Evolutionary conservation across 2,888 invertebrate species (phyloP), one percentile per base, ranked within the genome.

Genomic region (Lacanobia wlatinum): DNA sequence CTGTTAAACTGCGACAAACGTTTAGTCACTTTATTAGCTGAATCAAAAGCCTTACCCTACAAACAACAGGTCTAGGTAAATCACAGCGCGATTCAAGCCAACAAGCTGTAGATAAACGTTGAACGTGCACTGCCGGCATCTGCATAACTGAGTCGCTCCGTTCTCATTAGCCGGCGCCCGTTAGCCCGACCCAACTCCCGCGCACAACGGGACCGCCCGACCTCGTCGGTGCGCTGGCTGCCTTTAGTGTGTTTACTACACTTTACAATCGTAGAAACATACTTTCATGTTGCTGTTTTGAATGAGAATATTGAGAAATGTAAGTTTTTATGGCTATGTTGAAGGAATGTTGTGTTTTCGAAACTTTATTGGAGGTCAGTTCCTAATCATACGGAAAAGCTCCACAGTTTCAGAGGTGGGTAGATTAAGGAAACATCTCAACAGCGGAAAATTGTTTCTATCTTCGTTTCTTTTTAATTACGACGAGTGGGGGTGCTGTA

Each of bases 121-220:
- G 88, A 85, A 80, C 85, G 85, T 86, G 87, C 83, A 79, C 87
- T 87, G 86, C 85, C 85, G 88, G 90, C 92, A 94, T 95, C 94
- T 94, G 94, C 95, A 95, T 95, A 95, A 93, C 95, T 93, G 92
- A 93, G 90, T 92, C 89, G 92, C 92, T 92, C 88, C 92, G 95
- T 93, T 93, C 95, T 94, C 94, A 95, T 95, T 95, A 95, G 92
- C 91, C 88, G 87, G 84, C 90, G 92, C 91, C 95, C 96, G 95
- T 95, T 95, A 95, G 90, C 88, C 90, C 93, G 92, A 90, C 92
- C 89, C 86, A 87, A 90, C 92, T 91, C 90, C 91, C 92, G 93
- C 92, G 88, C 90, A 89, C 90, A 91, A 91, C 91, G 91, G 91
- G 90, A 91, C 89, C 89, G 83, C 62, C 82, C 85, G 86, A 89